Base-by-base conservation (phyloP, 2,888 invertebrate genomes). In the Luperina nickerlii region DNA sequence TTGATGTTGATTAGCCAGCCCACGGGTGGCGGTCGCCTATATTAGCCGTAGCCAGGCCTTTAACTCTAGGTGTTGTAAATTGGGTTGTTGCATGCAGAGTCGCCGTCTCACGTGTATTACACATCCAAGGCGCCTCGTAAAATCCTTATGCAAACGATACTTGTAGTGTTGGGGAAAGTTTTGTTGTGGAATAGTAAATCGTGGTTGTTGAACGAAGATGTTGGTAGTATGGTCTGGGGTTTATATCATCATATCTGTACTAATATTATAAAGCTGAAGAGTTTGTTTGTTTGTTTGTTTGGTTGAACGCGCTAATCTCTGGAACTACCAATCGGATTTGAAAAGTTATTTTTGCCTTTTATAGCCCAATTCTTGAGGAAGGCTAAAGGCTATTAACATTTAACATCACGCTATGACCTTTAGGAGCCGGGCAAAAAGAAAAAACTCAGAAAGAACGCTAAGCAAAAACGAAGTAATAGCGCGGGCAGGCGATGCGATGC, bases 131-230 rank as follows among this genome's bases (percentile, higher is more conserved):
- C 87, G 75, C 78, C 74, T 90, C 92, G 90, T 92, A 92, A 91
- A 92, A 90, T 87, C 86, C 85, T 85, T 89, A 88, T 89, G 87
- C 89, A 90, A 89, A 91, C 85, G 81, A 84, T 86, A 79, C 79
- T 54, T 38, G 72, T 89, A 90, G 90, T 84, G 89, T 67, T 84
- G 89, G 69, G 45, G 11, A 65, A 67, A 73, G 24, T 83, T 83
- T 66, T 71, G 75, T 68, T 45, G 60, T 48, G 13, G 60, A 15
- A 51, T 71, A 20, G 48, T 78, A 74, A 63, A 66, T 73, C 45
- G 48, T 68, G 62, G 54, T 65, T 32, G 20, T 71, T 24, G 54
- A 20, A 48, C 9, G 15, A 67, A 82, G 48, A 76, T 71, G 67
- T 77, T 51, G 13, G 13, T 62, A 27, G n/a, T 76, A 20, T 83